These are phyloP conservation scores for Podarcis cretensis DNA, from an alignment of 2,113 vertebrate species.

Conservation along the genomic window DNA sequence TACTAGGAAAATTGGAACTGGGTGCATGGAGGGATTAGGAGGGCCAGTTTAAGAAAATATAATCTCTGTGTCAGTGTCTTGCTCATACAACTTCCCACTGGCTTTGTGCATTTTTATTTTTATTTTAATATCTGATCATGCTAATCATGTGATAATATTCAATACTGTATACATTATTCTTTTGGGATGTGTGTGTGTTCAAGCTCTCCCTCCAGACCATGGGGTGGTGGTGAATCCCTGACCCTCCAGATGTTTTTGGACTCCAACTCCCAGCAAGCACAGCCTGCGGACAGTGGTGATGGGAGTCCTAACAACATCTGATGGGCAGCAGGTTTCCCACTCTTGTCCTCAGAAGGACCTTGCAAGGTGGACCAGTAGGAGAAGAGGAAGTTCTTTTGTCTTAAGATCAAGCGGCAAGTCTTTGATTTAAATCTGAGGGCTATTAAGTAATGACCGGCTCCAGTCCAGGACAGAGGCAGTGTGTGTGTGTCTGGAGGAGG, in stretches of 20 bases:
- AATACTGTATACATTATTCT: background rate
- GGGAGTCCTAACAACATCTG: too few species aligned
- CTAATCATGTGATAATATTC: background rate
- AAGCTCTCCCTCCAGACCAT: background rate
- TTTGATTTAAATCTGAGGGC: background rate
- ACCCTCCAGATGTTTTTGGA: background rate
- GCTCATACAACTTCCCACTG: background rate
- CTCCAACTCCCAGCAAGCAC: background rate
- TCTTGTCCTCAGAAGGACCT: too few species aligned
- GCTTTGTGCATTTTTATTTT: background rate
- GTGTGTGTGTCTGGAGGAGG: too few species aligned
- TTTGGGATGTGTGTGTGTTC: background rate
- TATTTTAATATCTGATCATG: background rate
- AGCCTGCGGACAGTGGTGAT: background rate
- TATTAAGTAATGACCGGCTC: conserved; percentile 24
- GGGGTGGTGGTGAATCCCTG: background rate
- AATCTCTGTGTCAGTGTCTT: background rate
- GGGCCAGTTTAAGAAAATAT: background rate
- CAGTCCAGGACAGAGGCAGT: background rate
- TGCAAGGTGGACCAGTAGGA: too few species aligned
- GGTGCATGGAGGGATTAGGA: background rate
- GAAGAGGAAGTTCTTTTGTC: background rate
- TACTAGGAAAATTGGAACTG: background rate
- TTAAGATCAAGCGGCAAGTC: background rate
- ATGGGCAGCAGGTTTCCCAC: too few species aligned